These are phyloP conservation scores for Nemapogon koenigi DNA, from an alignment of 2,888 invertebrate genomes.

Conservation along the genomic window DNA sequence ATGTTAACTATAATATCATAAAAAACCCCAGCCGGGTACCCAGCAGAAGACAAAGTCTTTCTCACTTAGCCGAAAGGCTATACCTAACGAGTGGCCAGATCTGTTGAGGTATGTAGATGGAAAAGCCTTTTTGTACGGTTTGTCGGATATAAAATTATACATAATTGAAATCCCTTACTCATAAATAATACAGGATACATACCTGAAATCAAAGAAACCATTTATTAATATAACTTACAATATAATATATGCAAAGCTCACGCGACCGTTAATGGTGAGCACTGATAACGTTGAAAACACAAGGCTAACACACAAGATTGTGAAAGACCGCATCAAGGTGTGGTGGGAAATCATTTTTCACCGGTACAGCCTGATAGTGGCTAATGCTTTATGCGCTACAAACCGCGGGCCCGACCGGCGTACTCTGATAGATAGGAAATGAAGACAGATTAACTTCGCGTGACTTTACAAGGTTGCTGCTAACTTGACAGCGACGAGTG, in stretches of 20 bases:
- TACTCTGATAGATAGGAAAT: constrained; percentile 62
- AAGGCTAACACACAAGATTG: too few relatives aligned
- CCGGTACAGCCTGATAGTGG: constrained; percentile 46
- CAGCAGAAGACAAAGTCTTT: too few relatives aligned
- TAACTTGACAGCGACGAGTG: constrained; percentile 14
- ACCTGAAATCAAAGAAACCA: constrained; percentile 44
- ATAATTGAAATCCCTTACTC: too few relatives aligned
- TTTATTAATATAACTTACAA: constrained; percentile 41
- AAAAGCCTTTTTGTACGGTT: too few relatives aligned
- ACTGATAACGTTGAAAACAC: constrained; percentile 49
- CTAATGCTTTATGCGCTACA: constrained; percentile 41
- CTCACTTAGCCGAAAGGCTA: too few relatives aligned
- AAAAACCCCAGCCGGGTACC: too few relatives aligned
- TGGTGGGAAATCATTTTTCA: constrained; percentile 61
- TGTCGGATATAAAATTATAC: too few relatives aligned
- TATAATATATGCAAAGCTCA: constrained; percentile 33
- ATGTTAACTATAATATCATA: too few relatives aligned
- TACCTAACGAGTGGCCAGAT: too few relatives aligned
- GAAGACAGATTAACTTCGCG: constrained; percentile 61
- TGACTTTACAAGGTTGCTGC: constrained; percentile 40
- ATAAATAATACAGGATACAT: constrained; percentile 21
- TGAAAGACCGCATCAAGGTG: constrained; percentile 42
- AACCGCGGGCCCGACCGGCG: constrained; percentile 18
- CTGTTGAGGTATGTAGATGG: too few relatives aligned
- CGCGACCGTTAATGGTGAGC: constrained; percentile 40